phyloP scores from a whole-genome alignment of 2,888 invertebrate species.

The Meloe dianella region DNA sequence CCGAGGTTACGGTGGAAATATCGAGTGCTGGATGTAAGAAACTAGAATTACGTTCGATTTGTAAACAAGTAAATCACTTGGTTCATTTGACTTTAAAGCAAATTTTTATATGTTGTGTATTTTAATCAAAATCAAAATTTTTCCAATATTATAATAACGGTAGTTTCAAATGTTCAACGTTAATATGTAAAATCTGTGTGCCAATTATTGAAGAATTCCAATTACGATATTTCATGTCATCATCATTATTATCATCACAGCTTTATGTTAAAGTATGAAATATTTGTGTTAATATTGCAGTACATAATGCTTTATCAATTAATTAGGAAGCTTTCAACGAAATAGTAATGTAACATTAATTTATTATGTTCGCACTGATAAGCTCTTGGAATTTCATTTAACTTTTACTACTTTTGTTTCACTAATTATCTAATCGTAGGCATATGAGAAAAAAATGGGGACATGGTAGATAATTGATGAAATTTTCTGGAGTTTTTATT shows the following conservation, averaged over 20 bases:
- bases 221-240: constrained; percentile 1
- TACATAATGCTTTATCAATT: constrained; percentile 40
- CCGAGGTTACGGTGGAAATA: too few species aligned
- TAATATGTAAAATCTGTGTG: neutral
- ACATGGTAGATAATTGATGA: neutral
- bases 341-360: constrained; percentile 29
- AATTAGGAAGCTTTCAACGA: constrained; percentile 35
- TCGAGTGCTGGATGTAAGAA: too few species aligned
- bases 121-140: too few species aligned
- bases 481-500: neutral
- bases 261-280: constrained; percentile 31
- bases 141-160: too few species aligned
- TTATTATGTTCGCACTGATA: constrained; percentile 21
- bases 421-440: neutral
- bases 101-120: too few species aligned
- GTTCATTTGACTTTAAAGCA: too few species aligned
- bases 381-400: constrained; percentile 32
- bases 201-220: neutral
- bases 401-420: constrained; percentile 5
- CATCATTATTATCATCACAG: constrained; percentile 1
- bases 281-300: constrained; percentile 32
- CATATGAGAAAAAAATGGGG: neutral
- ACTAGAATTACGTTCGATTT: too few species aligned
- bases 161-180: too few species aligned
- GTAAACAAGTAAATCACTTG: too few species aligned